Evolutionary conservation across 2,888 invertebrate species (phyloP).

Genomic region (Darwinula stevensoni): DNA sequence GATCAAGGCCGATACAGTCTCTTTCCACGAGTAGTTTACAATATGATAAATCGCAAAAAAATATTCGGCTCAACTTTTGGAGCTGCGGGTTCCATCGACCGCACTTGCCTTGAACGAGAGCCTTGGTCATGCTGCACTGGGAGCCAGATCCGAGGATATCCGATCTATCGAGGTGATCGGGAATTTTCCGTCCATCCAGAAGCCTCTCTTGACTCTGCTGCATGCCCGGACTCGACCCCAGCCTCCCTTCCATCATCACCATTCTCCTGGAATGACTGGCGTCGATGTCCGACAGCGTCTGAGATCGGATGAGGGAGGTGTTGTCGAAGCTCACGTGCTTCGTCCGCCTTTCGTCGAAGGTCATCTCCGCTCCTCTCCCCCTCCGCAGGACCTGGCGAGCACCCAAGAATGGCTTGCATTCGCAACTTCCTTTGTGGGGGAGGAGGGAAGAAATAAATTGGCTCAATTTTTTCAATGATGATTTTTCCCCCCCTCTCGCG

Average conservation of each 20-base stretch:
- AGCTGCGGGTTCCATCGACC: too few species aligned
- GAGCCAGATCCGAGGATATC: background rate
- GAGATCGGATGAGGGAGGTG: slow-evolving; percentile 33
- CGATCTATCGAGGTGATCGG: slow-evolving; percentile 8
- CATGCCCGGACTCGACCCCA: background rate
- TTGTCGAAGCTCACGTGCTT: slow-evolving; percentile 54
- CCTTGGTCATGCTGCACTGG: background rate
- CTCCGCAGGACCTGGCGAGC: too few species aligned
- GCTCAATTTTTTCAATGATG: too few species aligned
- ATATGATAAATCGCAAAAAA: too few species aligned
- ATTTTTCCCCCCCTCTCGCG: too few species aligned
- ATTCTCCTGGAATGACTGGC: slow-evolving; percentile 13
- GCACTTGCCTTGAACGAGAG: background rate
- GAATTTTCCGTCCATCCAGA: slow-evolving; percentile 33
- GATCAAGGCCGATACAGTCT: too few species aligned
- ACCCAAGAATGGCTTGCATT: too few species aligned
- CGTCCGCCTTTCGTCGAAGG: slow-evolving; percentile 18
- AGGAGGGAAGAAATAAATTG: too few species aligned
- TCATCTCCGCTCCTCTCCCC: too few species aligned
- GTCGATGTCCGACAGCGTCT: slow-evolving; percentile 56
- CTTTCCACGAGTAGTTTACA: too few species aligned
- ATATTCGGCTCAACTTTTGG: too few species aligned
- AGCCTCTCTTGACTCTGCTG: slow-evolving; percentile 25
- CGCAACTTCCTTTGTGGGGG: too few species aligned
- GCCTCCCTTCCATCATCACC: slow-evolving; percentile 4